Percentiles rank a stretch among this genome's conserved stretches.
phyloP scores from a whole-genome alignment of 1,140 invertebrate species.

The Pollicipes pollicipes region DNA sequence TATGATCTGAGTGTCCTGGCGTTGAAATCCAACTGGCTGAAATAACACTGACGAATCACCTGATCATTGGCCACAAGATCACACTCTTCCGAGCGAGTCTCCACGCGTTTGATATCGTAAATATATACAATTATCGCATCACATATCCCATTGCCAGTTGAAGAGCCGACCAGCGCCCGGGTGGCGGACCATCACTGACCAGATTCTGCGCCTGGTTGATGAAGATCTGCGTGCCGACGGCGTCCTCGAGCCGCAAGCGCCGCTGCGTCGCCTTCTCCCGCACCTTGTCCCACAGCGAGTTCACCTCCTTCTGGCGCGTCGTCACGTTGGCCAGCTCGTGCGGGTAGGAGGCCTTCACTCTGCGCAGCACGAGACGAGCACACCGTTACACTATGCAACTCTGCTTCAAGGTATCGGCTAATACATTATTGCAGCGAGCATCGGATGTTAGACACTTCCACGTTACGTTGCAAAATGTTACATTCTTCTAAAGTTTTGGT shows the following conservation, averaged over 20 bases:
- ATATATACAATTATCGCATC: too few relatives aligned
- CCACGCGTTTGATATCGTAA: too few relatives aligned
- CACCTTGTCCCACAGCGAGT: slow-evolving; percentile 67
- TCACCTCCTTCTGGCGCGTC: slow-evolving; percentile 61
- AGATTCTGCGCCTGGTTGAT: slow-evolving; percentile 39
- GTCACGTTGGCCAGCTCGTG: slow-evolving; percentile 71
- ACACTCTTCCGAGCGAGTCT: too few relatives aligned
- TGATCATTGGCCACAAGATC: too few relatives aligned
- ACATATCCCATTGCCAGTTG: too few relatives aligned
- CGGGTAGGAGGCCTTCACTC: slow-evolving; percentile 56
- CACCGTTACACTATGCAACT: too few relatives aligned
- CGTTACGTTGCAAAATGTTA: too few relatives aligned
- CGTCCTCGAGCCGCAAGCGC: slow-evolving; percentile 63
- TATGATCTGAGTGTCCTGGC: too few relatives aligned
- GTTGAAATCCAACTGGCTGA: too few relatives aligned
- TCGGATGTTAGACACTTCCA: not conserved
- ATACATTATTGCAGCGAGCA: slow-evolving; percentile 22
- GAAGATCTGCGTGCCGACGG: slow-evolving; percentile 87
- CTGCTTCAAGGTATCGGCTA: not conserved
- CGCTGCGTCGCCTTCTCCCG: slow-evolving; percentile 59
- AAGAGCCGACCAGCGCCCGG: too few relatives aligned
- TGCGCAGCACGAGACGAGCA: not conserved
- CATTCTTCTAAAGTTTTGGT: too few relatives aligned
- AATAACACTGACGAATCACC: too few relatives aligned
- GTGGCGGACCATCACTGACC: not conserved